phyloP scores from a whole-genome alignment of 2,113 vertebrate genomes.

The Canis aureus region DNA sequence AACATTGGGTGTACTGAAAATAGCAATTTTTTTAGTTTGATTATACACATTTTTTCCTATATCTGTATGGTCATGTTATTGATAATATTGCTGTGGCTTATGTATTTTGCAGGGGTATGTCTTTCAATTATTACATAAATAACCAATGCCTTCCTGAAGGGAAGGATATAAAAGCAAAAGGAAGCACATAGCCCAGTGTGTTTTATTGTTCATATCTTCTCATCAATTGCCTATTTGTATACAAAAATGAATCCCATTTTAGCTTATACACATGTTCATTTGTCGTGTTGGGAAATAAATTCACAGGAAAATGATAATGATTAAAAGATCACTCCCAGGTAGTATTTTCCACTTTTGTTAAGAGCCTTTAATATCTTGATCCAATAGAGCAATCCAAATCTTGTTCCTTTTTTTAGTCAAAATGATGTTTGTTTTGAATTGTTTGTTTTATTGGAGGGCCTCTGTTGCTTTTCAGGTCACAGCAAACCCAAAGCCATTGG shows the following conservation, averaged over 20 bases:
- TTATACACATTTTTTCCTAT: background rate
- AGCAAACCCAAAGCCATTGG: background rate
- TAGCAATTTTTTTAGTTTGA: background rate
- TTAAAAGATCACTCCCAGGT: background rate
- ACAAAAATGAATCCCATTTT: background rate
- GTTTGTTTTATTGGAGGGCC: background rate
- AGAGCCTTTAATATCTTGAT: background rate
- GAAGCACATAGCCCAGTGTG: background rate
- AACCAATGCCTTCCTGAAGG: background rate
- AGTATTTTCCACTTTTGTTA: constrained; percentile 16
- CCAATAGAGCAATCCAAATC: background rate
- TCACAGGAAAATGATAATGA: background rate
- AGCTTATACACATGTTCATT: background rate
- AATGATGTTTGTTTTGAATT: background rate
- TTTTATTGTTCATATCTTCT: background rate
- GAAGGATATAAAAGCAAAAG: constrained; percentile 15
- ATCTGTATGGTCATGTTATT: background rate
- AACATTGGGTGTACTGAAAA: constrained; percentile 21
- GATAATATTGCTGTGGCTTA: background rate
- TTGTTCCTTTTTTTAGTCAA: background rate
- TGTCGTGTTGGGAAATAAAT: background rate
- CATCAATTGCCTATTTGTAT: background rate
- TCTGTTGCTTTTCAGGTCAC: background rate
- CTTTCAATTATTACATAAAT: constrained; percentile 13
- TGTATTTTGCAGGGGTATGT: background rate